Percentiles rank a stretch among this genome's conserved stretches.
Conservation (phyloP, 2,113 vertebrate species). For the Cephalopterus ornatus region DNA sequence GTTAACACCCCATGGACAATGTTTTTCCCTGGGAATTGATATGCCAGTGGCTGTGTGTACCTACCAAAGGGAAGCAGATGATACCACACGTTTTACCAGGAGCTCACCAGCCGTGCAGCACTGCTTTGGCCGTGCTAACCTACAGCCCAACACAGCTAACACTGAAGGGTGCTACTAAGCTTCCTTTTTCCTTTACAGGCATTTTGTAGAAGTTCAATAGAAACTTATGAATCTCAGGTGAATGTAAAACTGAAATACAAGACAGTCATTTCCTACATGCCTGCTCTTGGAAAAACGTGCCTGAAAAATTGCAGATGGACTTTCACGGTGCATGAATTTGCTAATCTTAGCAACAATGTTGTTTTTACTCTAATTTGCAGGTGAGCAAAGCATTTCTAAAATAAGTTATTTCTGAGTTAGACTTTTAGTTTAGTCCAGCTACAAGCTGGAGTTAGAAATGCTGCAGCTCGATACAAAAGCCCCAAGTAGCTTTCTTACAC, state of each 20-base stretch:
- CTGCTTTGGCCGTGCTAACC: not conserved
- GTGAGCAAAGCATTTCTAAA: not conserved
- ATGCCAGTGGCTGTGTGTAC: not conserved
- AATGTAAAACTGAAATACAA: not conserved
- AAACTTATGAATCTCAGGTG: not conserved
- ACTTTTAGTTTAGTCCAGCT: not conserved
- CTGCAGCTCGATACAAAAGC: not conserved
- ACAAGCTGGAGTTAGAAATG: not conserved
- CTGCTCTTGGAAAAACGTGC: not conserved
- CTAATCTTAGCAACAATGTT: not conserved
- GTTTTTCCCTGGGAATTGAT: not conserved
- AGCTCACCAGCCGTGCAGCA: not conserved
- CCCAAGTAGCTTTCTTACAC: not conserved
- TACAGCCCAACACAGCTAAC: not conserved
- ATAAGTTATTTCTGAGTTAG: not conserved
- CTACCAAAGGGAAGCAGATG: not conserved
- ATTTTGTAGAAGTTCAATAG: not conserved
- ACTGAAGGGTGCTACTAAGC: not conserved
- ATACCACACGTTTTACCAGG: not conserved
- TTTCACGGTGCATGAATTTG: accelerated
- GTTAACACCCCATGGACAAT: accelerated
- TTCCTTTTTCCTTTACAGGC: not conserved
- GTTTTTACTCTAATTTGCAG: not conserved
- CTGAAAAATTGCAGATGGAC: not conserved
- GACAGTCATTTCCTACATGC: not conserved